phyloP scores from a whole-genome alignment of 2,888 invertebrate species.

The Sialis fuliginosa region DNA sequence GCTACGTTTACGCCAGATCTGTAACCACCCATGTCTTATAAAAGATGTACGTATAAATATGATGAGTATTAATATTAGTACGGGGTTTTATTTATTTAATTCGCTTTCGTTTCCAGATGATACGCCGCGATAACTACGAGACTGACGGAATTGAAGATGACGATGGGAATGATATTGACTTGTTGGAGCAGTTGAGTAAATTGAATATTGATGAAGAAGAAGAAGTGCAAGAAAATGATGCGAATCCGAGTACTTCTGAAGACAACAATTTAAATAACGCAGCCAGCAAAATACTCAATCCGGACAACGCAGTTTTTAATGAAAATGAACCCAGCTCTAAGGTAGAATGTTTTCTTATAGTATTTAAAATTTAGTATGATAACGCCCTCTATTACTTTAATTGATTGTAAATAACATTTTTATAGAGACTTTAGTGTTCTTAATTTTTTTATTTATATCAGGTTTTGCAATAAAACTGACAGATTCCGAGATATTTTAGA shows the following conservation, averaged over 20 bases:
- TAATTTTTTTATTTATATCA: too few species aligned
- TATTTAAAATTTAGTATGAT: too few species aligned
- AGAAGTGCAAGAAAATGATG: conserved; percentile 14
- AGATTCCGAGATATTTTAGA: too few species aligned
- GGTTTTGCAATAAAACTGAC: too few species aligned
- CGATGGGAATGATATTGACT: conserved; percentile 32
- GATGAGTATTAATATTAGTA: not conserved
- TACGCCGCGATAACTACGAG: conserved; percentile 24
- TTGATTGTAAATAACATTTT: too few species aligned
- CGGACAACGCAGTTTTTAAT: conserved; percentile 55
- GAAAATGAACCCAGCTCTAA: conserved; percentile 43
- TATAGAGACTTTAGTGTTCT: too few species aligned
- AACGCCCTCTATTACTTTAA: too few species aligned
- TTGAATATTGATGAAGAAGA: conserved; percentile 30
- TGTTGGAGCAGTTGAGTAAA: conserved; percentile 43
- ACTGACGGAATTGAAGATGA: conserved; percentile 22
- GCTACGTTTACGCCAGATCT: conserved; percentile 71
- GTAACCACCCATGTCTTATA: conserved; percentile 77
- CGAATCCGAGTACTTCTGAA: conserved; percentile 8
- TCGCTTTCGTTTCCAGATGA: conserved; percentile 23
- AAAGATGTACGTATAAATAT: conserved; percentile 29
- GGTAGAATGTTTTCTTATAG: conserved; percentile 15
- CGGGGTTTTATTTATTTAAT: not conserved
- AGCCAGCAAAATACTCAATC: conserved; percentile 40
- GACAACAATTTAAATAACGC: conserved; percentile 34